phyloP scores from a whole-genome alignment of 2,888 invertebrate genomes.

The Nomada hirtipes region DNA sequence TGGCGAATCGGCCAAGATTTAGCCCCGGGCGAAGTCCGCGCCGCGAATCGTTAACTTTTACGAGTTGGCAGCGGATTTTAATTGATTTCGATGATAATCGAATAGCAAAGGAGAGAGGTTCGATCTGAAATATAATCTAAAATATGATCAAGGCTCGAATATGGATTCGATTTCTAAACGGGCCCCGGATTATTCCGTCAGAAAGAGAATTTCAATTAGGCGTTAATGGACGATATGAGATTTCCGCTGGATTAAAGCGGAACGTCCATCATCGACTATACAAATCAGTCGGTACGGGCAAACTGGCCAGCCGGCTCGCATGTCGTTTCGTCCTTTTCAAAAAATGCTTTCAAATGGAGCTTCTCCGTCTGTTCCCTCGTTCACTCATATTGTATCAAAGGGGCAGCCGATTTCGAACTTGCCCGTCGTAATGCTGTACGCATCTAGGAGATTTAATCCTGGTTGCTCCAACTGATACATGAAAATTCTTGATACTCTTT shows the following conservation, averaged over 20 bases:
- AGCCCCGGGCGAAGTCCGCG: constrained; percentile 22
- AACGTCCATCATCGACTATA: constrained; percentile 58
- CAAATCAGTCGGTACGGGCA: constrained; percentile 50
- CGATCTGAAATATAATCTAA: constrained; percentile 54
- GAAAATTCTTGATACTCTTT: neutral
- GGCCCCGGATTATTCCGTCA: constrained; percentile 39
- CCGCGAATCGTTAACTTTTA: constrained; percentile 72
- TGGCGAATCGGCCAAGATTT: neutral
- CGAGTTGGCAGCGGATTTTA: constrained; percentile 71
- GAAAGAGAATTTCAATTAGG: constrained; percentile 74
- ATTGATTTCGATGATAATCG: constrained; percentile 72
- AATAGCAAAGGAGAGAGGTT: constrained; percentile 42
- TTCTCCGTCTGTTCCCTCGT: neutral
- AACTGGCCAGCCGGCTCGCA: constrained; percentile 9
- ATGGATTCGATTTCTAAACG: constrained; percentile 56
- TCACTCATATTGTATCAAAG: constrained; percentile 29
- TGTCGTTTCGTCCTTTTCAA: constrained; percentile 42
- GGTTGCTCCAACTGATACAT: neutral
- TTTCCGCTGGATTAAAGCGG: constrained; percentile 69
- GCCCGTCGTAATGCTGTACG: neutral
- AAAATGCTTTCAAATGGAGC: constrained; percentile 30
- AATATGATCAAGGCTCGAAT: constrained; percentile 8
- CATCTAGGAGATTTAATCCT: neutral
- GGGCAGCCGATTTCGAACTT: neutral
- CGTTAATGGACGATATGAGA: constrained; percentile 73